These are phyloP conservation scores for Sibirionetta formosa DNA, from an alignment of 2,797 vertebrate species.

Conservation along the genomic window DNA sequence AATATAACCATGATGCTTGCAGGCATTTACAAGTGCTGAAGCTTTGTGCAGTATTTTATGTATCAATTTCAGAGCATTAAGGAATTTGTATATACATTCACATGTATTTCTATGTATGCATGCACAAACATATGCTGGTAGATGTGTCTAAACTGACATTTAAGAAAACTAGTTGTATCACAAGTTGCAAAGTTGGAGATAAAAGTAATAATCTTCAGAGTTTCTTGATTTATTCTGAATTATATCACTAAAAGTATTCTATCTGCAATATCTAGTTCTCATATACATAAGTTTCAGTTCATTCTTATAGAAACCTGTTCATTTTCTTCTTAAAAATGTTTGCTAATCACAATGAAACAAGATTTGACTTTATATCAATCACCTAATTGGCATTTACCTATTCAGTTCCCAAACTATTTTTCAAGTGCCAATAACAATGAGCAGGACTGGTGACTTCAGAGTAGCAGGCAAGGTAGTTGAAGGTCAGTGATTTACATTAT, in stretches of 20 bases:
- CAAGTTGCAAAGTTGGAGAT: not conserved
- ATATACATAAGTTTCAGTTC: not conserved
- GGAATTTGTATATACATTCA: not conserved
- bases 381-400: slow-evolving; percentile 19
- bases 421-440: slow-evolving; percentile 6
- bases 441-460: not conserved
- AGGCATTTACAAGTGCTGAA: not conserved
- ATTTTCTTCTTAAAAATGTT: not conserved
- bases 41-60: not conserved
- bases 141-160: not conserved
- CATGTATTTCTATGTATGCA: not conserved
- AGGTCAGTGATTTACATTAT: not conserved
- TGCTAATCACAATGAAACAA: not conserved
- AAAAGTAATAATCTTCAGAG: not conserved
- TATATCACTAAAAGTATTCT: no score
- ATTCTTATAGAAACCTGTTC: not conserved
- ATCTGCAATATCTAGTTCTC: not conserved
- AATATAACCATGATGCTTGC: fast-evolving
- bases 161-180: not conserved
- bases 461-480: not conserved
- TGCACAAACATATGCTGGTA: fast-evolving
- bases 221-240: not conserved
- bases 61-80: not conserved
- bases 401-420: not conserved
- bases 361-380: not conserved